These are phyloP conservation scores for Orientallactaga sibirica DNA, from an alignment of 2,797 vertebrate species.

Conservation along the genomic window DNA sequence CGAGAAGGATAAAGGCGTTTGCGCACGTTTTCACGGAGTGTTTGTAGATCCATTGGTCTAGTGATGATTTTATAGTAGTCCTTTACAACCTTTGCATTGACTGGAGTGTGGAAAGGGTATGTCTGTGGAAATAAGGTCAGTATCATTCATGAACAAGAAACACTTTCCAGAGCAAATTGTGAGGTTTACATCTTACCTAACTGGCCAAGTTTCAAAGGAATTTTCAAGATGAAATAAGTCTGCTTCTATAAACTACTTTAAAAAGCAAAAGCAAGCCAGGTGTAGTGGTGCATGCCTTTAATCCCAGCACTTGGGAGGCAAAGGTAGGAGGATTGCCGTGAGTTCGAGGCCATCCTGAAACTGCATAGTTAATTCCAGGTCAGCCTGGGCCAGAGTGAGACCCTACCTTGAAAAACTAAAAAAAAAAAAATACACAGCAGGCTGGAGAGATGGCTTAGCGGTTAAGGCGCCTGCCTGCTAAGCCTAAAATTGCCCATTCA, in stretches of 20 bases:
- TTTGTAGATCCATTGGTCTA: conserved; percentile 98
- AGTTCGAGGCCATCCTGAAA: too few species aligned
- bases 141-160: conserved; percentile 52
- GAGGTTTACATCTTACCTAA: conserved; percentile 21
- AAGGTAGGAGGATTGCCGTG: too few species aligned
- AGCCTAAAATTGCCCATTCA: too few species aligned
- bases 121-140: conserved; percentile 89
- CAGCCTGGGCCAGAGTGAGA: too few species aligned
- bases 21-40: conserved; percentile 96
- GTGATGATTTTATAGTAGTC: conserved; percentile 99
- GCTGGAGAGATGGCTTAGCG: too few species aligned
- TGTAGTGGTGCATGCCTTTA: too few species aligned
- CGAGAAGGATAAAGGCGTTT: conserved; percentile 97
- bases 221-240: conserved; percentile 46
- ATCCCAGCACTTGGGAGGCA: too few species aligned
- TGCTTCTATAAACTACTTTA: conserved; percentile 43
- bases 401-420: too few species aligned
- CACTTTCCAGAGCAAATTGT: conserved; percentile 38
- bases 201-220: conserved; percentile 47
- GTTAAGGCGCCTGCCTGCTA: too few species aligned
- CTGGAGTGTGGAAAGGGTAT: conserved; percentile 98
- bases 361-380: too few species aligned
- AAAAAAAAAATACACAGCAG: too few species aligned
- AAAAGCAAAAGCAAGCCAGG: neutral
- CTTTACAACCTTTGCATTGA: conserved; percentile 98